Evolutionary conservation across 1,140 invertebrate species (phyloP).

Genomic region (Parasteatoda tepidariorum): DNA sequence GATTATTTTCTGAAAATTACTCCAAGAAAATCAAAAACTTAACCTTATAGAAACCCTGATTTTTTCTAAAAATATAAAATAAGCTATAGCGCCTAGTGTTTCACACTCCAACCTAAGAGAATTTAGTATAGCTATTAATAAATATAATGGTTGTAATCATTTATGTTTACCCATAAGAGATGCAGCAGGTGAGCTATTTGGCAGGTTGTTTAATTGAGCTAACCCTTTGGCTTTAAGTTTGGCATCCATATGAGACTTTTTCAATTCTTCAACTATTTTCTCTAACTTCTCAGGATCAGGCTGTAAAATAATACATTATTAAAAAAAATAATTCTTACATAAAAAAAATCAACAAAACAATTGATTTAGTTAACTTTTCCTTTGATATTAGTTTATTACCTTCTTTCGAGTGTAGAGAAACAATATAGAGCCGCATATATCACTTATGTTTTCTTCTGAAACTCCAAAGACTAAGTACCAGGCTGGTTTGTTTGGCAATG

Average conservation of each 20-base stretch:
- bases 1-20: too few relatives aligned
- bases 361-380: too few relatives aligned
- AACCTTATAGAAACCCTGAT: too few relatives aligned
- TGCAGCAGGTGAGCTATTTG: conserved; percentile 7
- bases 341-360: conserved; percentile 4
- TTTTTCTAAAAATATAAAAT: too few relatives aligned
- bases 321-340: neutral
- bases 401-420: conserved; percentile 85
- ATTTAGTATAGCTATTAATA: neutral
- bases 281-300: conserved; percentile 81
- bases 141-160: neutral
- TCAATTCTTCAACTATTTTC: conserved; percentile 79
- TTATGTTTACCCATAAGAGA: neutral
- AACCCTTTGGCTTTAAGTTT: conserved; percentile 74
- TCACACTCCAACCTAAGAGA: too few relatives aligned
- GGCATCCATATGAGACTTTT: conserved; percentile 80
- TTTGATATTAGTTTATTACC: too few relatives aligned
- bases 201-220: neutral
- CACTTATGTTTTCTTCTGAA: conserved; percentile 82
- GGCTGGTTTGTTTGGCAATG: conserved; percentile 85
- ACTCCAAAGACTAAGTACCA: conserved; percentile 92
- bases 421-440: conserved; percentile 86
- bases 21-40: too few relatives aligned
- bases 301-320: conserved; percentile 66
- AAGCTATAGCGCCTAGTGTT: too few relatives aligned